Evolutionary conservation across 2,888 invertebrate species (phyloP).

Genomic region (Muscina levida): DNA sequence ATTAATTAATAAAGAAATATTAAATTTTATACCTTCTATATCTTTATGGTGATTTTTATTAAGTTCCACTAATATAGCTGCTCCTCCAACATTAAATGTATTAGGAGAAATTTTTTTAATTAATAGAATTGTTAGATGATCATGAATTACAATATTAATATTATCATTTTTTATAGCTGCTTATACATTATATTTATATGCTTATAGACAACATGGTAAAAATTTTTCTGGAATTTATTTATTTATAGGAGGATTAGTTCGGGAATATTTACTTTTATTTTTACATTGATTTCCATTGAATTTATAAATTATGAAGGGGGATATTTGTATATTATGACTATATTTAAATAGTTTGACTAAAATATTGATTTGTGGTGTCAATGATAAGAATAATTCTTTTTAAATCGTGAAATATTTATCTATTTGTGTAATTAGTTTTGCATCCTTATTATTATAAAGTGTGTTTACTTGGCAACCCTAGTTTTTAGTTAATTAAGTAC

Average conservation of each 20-base stretch:
- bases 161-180: constrained; percentile 84
- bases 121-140: constrained; percentile 82
- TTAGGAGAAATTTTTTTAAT: constrained; percentile 85
- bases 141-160: constrained; percentile 80
- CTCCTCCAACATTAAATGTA: constrained; percentile 83
- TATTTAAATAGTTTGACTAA: constrained; percentile 85
- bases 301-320: constrained; percentile 83
- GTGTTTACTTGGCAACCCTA: too few relatives aligned
- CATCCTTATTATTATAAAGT: too few relatives aligned
- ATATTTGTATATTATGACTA: constrained; percentile 81
- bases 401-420: too few relatives aligned
- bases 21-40: constrained; percentile 83
- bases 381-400: constrained; percentile 82
- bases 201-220: constrained; percentile 83
- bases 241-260: constrained; percentile 80
- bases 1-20: constrained; percentile 84
- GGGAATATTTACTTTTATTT: constrained; percentile 83
- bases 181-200: constrained; percentile 85
- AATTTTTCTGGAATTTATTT: constrained; percentile 81
- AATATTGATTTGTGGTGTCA: constrained; percentile 86
- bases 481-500: too few relatives aligned
- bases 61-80: constrained; percentile 84
- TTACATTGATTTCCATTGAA: constrained; percentile 85
- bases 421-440: too few relatives aligned
- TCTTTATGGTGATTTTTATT: constrained; percentile 85